Conservation (phyloP, 2,113 vertebrate species). For the Apteryx owenii region DNA sequence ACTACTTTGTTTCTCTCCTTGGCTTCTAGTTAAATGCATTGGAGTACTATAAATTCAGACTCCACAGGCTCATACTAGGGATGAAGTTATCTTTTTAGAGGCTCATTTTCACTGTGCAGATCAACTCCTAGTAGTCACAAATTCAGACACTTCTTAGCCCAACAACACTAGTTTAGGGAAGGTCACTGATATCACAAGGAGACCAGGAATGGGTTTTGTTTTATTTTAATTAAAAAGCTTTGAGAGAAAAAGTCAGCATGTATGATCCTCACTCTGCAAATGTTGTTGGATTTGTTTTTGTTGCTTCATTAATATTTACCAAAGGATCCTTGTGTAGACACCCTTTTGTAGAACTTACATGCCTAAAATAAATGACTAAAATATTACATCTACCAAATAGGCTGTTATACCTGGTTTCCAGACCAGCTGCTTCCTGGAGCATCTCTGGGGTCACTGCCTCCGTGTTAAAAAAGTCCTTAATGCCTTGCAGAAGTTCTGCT, state of each 20-base stretch:
- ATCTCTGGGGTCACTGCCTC: slow-evolving; percentile 76
- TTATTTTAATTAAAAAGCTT: not conserved
- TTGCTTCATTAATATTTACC: not conserved
- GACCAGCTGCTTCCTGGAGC: slow-evolving; percentile 84
- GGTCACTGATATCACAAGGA: not conserved
- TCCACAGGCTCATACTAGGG: not conserved
- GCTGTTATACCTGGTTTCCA: slow-evolving; percentile 89
- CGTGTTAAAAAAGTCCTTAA: slow-evolving; percentile 80
- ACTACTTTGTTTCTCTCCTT: not conserved
- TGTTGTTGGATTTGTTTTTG: not conserved
- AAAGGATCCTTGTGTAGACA: not conserved
- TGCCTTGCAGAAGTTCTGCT: slow-evolving; percentile 82
- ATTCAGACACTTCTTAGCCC: not conserved
- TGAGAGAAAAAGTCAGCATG: not conserved
- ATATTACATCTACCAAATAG: not conserved
- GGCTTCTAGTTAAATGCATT: not conserved
- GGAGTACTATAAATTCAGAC: not conserved
- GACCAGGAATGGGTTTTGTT: not conserved
- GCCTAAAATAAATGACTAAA: not conserved
- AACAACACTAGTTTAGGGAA: not conserved
- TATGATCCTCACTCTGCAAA: not conserved
- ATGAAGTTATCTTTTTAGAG: not conserved
- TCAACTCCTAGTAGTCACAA: not conserved
- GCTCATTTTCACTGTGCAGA: not conserved
- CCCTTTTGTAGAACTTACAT: not conserved